A percentile compares a stretch with the other conserved stretches of the same genome.
Evolutionary conservation across 2,113 vertebrate species (phyloP).

Genomic region (Oncorhynchus masou): DNA sequence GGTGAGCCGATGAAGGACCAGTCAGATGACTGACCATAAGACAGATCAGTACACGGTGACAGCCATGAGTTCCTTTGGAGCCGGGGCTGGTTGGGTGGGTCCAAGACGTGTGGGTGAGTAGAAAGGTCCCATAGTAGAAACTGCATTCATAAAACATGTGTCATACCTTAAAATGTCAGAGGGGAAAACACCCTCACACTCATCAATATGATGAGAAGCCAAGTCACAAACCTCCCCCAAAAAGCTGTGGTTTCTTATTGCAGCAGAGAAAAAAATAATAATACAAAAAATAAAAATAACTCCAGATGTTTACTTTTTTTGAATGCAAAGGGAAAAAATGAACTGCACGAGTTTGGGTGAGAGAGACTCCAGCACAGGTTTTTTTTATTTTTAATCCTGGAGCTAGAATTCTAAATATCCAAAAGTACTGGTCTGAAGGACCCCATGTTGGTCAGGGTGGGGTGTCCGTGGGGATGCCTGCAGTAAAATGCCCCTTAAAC

Average conservation of each 20-base stretch:
- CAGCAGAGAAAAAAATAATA: slow-evolving; percentile 64
- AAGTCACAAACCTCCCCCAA: slow-evolving; percentile 82
- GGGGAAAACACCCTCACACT: slow-evolving; percentile 81
- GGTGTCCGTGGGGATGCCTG: slow-evolving; percentile 80
- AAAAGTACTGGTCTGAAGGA: slow-evolving; percentile 78
- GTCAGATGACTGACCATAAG: slow-evolving; percentile 11
- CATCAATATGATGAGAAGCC: slow-evolving; percentile 99
- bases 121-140: slow-evolving; percentile 86
- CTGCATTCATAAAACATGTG: slow-evolving; percentile 85
- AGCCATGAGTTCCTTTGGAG: slow-evolving; percentile 46
- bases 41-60: slow-evolving; percentile 42
- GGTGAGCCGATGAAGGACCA: slow-evolving; percentile 37
- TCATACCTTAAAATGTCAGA: slow-evolving; percentile 80
- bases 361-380: slow-evolving; percentile 78
- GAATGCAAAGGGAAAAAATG: slow-evolving; percentile 73
- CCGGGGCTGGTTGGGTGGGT: slow-evolving; percentile 40
- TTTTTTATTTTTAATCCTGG: slow-evolving; percentile 59
- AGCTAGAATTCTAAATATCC: slow-evolving; percentile 79
- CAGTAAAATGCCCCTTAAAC: slow-evolving; percentile 66
- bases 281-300: slow-evolving; percentile 67
- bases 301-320: slow-evolving; percentile 72
- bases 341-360: slow-evolving; percentile 79
- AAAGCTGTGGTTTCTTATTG: slow-evolving; percentile 90
- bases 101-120: slow-evolving; percentile 73
- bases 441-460: slow-evolving; percentile 67